A percentile compares a stretch with the other conserved stretches of the same genome.
phyloP scores from a whole-genome alignment of 2,113 vertebrate genomes.

The Gnathonemus echidnorhynchus region DNA sequence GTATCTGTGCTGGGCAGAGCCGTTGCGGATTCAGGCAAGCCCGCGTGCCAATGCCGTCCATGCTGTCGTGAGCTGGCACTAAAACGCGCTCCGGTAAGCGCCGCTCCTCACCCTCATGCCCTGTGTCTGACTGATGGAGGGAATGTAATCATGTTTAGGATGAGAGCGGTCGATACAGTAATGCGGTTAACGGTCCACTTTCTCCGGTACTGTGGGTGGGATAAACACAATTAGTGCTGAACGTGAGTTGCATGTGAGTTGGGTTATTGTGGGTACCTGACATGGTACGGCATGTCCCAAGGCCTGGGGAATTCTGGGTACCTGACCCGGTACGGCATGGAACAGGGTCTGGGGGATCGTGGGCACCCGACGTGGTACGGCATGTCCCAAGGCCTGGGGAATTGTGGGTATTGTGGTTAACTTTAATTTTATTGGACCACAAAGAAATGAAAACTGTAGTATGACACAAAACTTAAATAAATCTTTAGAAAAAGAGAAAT shows the following conservation, averaged over 20 bases:
- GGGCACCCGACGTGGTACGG: not conserved
- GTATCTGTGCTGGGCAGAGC: not conserved
- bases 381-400: not conserved
- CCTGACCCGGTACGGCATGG: not conserved
- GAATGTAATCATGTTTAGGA: constrained; percentile 32
- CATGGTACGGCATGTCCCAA: not conserved
- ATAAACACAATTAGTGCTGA: constrained; percentile 52
- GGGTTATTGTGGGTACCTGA: not conserved
- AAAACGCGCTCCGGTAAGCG: not conserved
- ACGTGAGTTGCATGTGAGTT: not conserved
- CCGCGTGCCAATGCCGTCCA: not conserved
- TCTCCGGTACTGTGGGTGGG: constrained; percentile 42
- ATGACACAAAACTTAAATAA: not conserved
- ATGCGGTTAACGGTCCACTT: constrained; percentile 40
- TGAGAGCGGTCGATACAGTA: constrained; percentile 39
- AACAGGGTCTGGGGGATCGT: no score
- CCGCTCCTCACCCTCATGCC: not conserved
- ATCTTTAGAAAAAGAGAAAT: not conserved
- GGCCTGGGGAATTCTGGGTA: not conserved
- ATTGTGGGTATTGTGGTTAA: not conserved
- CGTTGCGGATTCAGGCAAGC: not conserved
- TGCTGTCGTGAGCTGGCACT: not conserved
- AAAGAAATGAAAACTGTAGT: not conserved
- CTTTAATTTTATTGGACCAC: no score
- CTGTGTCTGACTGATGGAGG: constrained; percentile 27